Conservation (phyloP, 1,140 invertebrate species). For the Hetaerina americana region DNA sequence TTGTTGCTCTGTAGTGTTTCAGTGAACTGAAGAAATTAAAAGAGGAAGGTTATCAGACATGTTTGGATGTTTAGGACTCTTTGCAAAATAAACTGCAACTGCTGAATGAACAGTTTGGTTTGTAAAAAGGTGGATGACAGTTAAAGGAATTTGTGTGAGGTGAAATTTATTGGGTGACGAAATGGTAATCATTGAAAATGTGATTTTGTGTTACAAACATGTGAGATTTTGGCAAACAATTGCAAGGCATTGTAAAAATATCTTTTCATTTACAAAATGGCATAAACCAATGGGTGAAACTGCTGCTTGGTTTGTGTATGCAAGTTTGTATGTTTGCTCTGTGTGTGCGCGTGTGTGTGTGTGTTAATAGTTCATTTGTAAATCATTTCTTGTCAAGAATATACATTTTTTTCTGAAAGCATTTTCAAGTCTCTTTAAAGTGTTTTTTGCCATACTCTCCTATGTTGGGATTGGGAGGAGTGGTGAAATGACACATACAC, state of each 20-base stretch:
- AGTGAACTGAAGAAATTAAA: neutral
- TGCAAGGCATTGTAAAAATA: neutral
- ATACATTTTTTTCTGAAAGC: conserved; percentile 30
- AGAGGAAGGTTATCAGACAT: conserved; percentile 1
- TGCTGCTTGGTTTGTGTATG: conserved; percentile 4
- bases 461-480: neutral
- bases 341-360: conserved; percentile 13
- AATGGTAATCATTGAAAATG: neutral
- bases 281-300: neutral
- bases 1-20: conserved; percentile 1
- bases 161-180: neutral
- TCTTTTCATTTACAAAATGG: neutral
- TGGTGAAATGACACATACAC: too few species aligned
- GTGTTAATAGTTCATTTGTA: conserved; percentile 39
- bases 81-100: neutral
- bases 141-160: neutral
- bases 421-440: neutral
- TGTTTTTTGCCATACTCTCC: neutral
- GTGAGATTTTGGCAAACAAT: neutral
- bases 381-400: conserved; percentile 37
- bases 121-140: neutral
- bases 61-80: neutral
- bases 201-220: neutral
- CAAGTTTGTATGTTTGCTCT: conserved; percentile 8
- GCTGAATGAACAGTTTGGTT: neutral